Evolutionary conservation across 2,113 vertebrate genomes (phyloP).

Genomic region (Mustela lutreola): DNA sequence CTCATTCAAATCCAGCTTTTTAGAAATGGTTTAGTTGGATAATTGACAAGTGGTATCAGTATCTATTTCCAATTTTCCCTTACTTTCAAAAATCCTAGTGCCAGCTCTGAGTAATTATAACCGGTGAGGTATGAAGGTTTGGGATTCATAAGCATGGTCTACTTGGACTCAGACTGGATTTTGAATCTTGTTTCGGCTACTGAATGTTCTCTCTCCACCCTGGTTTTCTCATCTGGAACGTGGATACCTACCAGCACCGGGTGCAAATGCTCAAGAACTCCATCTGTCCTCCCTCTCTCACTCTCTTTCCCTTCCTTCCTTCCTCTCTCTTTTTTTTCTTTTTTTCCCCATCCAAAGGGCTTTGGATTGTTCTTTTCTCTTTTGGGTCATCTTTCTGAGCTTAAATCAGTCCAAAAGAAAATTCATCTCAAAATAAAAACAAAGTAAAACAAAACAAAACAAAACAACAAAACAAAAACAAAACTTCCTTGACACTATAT

Average conservation of each 20-base stretch:
- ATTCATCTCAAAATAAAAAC: background rate
- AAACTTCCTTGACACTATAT: background rate
- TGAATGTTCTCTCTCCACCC: background rate
- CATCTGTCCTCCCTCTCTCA: background rate
- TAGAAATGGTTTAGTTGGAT: slow-evolving; percentile 42
- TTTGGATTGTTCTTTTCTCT: background rate
- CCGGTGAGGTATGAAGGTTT: background rate
- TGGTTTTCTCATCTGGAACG: background rate
- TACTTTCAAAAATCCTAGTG: background rate
- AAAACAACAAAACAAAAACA: background rate
- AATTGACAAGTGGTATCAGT: slow-evolving; percentile 5
- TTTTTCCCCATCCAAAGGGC: background rate
- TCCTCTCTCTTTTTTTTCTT: too few species aligned
- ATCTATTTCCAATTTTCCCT: slow-evolving; percentile 37
- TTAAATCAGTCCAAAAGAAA: background rate
- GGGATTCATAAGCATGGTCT: background rate
- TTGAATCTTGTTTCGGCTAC: background rate
- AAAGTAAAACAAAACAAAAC: background rate
- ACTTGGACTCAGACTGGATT: background rate
- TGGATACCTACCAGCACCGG: too few species aligned
- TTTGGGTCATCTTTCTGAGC: background rate
- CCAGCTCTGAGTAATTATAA: background rate
- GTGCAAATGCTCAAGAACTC: background rate
- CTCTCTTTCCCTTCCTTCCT: background rate
- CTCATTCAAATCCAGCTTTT: slow-evolving; percentile 73